Percentiles rank a stretch among this genome's conserved stretches.
These are phyloP conservation scores for Macrophya alboannulata DNA, from an alignment of 2,888 invertebrate genomes.

Conservation along the genomic window DNA sequence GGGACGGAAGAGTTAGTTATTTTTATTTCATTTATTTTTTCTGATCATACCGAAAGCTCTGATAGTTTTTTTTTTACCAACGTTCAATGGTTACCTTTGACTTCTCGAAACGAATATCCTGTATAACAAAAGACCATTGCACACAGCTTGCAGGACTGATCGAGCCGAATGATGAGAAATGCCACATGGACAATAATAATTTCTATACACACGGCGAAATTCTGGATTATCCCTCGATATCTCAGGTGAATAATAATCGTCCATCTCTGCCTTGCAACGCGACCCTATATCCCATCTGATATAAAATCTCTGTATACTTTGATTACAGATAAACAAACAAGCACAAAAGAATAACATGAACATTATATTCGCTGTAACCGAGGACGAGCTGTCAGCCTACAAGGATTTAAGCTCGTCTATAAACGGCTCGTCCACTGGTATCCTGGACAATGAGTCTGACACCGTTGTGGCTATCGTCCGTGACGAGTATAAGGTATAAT, in stretches of 20 bases:
- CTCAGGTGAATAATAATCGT: constrained; percentile 78
- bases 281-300: background rate
- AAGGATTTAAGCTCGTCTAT: constrained; percentile 79
- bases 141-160: constrained; percentile 84
- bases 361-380: constrained; percentile 89
- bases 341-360: constrained; percentile 87
- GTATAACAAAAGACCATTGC: background rate
- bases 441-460: constrained; percentile 83
- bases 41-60: background rate
- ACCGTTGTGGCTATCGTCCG: constrained; percentile 87
- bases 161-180: constrained; percentile 87
- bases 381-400: constrained; percentile 72
- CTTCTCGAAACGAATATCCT: background rate
- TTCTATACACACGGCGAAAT: constrained; percentile 83
- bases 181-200: constrained; percentile 83
- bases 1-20: constrained; percentile 80
- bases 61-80: background rate
- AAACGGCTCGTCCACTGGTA: constrained; percentile 86
- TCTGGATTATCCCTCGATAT: constrained; percentile 91
- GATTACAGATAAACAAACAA: constrained; percentile 82
- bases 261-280: background rate
- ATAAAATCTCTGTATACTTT: background rate
- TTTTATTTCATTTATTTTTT: background rate
- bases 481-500: constrained; percentile 85
- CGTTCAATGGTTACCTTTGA: background rate